These are phyloP conservation scores for Rhorus exstirpatorius DNA, from an alignment of 2,888 invertebrate species.

Conservation along the genomic window DNA sequence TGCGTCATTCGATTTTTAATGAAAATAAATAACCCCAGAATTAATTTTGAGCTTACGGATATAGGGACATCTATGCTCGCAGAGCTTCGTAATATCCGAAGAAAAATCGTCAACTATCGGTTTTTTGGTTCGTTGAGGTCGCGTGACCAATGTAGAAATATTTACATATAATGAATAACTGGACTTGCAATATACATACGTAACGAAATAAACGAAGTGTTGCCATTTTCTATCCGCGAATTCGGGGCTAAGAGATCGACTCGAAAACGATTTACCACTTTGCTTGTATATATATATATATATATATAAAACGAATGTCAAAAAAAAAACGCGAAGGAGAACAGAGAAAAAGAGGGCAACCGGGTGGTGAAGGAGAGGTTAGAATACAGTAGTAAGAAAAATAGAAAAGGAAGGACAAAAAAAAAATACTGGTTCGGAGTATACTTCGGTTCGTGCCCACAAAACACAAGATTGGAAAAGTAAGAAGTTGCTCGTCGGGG, in stretches of 20 bases:
- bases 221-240: not conserved
- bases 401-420: slow-evolving; percentile 21
- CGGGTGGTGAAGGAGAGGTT: not conserved
- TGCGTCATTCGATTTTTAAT: too few species aligned
- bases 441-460: slow-evolving; percentile 38
- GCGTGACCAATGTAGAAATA: too few species aligned
- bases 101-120: too few species aligned
- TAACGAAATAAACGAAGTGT: too few species aligned
- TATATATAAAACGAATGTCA: not conserved
- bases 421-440: not conserved
- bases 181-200: too few species aligned
- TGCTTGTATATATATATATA: not conserved
- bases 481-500: slow-evolving; percentile 68
- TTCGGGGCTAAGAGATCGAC: not conserved
- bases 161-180: too few species aligned
- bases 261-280: not conserved
- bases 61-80: too few species aligned
- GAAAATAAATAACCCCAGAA: too few species aligned
- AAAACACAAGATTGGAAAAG: slow-evolving; percentile 74
- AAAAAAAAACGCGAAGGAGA: not conserved
- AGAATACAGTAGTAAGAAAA: slow-evolving; percentile 32
- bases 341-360: not conserved
- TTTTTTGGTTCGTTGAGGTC: too few species aligned
- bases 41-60: too few species aligned
- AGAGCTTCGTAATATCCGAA: too few species aligned